Evolutionary conservation across 1,140 invertebrate species (phyloP), one percentile per base, ranked within the genome.

Genomic region (Drosophila chauvacae): DNA sequence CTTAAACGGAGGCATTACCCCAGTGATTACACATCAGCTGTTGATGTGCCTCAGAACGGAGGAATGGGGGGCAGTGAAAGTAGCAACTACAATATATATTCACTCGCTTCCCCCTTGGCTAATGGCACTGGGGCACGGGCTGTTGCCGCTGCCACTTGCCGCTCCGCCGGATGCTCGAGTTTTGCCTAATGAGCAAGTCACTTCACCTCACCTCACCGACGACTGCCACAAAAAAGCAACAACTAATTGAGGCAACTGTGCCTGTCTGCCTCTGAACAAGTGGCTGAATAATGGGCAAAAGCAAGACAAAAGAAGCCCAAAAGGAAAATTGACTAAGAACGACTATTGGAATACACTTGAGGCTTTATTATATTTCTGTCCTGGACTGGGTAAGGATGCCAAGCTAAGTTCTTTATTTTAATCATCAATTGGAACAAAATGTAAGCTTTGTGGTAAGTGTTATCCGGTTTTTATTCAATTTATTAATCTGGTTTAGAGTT

Each of bases 221-320:
- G 55, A 35, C 69, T 37, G 26, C n/a, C 48, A 30, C 48, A 71
- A 70, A 70, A 70, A 71, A 47, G 16, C 70, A 60, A 50, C 56
- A 63, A 51, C 62, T 82, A 87, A 82, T 83, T 86, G 65, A 82
- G 80, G 70, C 59, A 82, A 75, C 63, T 80, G 56, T 45, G 72
- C 48, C 65, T 42, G 66, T 57, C 65, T 70, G 35, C 42, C 48
- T 45, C 57, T 60, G 61, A 66, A 77, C 76, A 74, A 75, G 63
- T 66, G 53, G 61, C 50, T 81, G 66, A 80, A 80, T 56, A 72
- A 77, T 77, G 77, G 77, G 68, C 72, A 58, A 70, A 48, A 58
- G 13, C 14, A 44, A 55, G 47, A 50, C 61, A 51, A 65, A 55
- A 68, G 48, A 68, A 39, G 48, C 14, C 51, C 44, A 71, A 42